Percentiles rank a stretch among this genome's conserved stretches.
Conservation (phyloP, 2,888 invertebrate species). For the Cataglyphis albicans region DNA sequence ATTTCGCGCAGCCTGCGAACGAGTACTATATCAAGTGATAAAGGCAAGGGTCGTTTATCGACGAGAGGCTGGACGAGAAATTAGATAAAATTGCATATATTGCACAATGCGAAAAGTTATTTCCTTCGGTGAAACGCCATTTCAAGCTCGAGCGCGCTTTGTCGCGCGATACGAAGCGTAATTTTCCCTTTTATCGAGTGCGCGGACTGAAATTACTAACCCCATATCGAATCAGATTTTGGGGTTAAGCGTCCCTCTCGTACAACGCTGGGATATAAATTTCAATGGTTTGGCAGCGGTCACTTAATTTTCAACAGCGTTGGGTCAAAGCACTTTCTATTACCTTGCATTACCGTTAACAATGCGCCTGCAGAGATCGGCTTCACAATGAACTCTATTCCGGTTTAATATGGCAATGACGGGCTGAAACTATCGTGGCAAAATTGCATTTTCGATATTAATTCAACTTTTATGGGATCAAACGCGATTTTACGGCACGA, state of each 20-base stretch:
- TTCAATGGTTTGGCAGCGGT: conserved; percentile 68
- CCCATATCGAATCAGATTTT: conserved; percentile 54
- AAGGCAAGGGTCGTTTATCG: not conserved
- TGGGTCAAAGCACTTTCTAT: conserved; percentile 72
- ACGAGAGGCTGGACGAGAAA: too few species aligned
- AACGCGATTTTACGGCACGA: conserved; percentile 19
- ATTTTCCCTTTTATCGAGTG: conserved; percentile 53
- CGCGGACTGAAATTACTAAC: conserved; percentile 51
- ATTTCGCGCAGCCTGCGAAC: not conserved
- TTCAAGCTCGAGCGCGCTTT: conserved; percentile 48
- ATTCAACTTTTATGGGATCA: conserved; percentile 52
- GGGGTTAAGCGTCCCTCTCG: conserved; percentile 40
- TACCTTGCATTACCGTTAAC: conserved; percentile 73
- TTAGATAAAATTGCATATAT: conserved; percentile 2
- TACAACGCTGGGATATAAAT: conserved; percentile 59
- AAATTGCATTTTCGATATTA: conserved; percentile 69
- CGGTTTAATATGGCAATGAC: conserved; percentile 55
- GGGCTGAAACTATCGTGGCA: conserved; percentile 64
- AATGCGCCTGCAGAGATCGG: conserved; percentile 51
- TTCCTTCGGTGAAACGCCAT: conserved; percentile 32
- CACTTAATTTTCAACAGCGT: conserved; percentile 69
- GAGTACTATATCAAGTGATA: not conserved
- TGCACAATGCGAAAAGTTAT: conserved; percentile 18
- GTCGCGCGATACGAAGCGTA: conserved; percentile 38
- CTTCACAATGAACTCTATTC: conserved; percentile 63